phyloP scores from a whole-genome alignment of 1,140 invertebrate genomes.

The Mactra quadrangularis region DNA sequence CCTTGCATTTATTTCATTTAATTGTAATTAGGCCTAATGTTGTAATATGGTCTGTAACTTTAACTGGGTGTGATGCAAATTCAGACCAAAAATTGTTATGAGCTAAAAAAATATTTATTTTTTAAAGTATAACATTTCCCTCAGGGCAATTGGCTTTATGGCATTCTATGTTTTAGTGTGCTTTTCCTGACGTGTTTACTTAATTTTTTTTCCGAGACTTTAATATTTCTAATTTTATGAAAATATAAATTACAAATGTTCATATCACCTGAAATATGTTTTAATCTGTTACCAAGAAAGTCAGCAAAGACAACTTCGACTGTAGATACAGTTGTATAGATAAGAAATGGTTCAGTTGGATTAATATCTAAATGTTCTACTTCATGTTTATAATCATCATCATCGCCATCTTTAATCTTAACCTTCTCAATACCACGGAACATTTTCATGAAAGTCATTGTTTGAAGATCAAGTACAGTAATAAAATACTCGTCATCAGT shows the following conservation, averaged over 20 bases:
- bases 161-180: too few species aligned
- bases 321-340: conserved; percentile 34
- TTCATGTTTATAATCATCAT: conserved; percentile 61
- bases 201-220: background rate
- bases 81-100: too few species aligned
- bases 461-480: conserved; percentile 54
- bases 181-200: background rate
- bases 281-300: conserved; percentile 41
- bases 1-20: too few species aligned
- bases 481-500: conserved; percentile 47
- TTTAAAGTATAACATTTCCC: background rate
- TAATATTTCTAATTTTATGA: background rate
- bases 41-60: too few species aligned
- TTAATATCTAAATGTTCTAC: conserved; percentile 65
- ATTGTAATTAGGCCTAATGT: too few species aligned
- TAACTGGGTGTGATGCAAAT: too few species aligned
- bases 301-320: conserved; percentile 53
- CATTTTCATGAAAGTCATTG: conserved; percentile 43
- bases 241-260: too few species aligned
- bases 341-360: conserved; percentile 47
- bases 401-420: conserved; percentile 27
- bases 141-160: background rate
- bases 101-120: too few species aligned
- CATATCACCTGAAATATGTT: conserved; percentile 11
- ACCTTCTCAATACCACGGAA: conserved; percentile 47